phyloP scores from a whole-genome alignment of 2,113 vertebrate genomes.

The Rousettus leschenaultii region DNA sequence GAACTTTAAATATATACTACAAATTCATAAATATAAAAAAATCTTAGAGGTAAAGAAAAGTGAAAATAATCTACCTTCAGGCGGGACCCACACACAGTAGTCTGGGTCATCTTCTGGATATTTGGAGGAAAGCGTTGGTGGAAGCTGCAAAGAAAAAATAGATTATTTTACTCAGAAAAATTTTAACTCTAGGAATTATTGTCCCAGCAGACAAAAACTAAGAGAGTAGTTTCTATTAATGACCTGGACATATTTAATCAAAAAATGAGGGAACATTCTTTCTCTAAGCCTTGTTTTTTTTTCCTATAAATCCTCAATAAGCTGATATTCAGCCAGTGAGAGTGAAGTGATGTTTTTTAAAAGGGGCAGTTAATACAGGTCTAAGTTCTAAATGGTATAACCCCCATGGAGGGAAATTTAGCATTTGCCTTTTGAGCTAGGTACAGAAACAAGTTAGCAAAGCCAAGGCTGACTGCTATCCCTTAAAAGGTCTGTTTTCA shows the following conservation, averaged over 20 bases:
- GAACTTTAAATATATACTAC: slow-evolving; percentile 19
- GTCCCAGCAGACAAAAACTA: not conserved
- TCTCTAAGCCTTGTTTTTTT: not conserved
- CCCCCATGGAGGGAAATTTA: not conserved
- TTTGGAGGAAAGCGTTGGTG: slow-evolving; percentile 79
- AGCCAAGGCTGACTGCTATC: not conserved
- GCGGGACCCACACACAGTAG: slow-evolving; percentile 96
- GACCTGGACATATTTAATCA: not conserved
- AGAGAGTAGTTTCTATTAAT: slow-evolving; percentile 2
- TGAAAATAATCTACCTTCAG: slow-evolving; percentile 86
- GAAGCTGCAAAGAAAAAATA: slow-evolving; percentile 79
- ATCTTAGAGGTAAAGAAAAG: not conserved
- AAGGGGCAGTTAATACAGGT: not conserved
- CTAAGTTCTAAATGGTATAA: not conserved
- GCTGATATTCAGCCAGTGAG: not conserved
- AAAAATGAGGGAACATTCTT: not conserved
- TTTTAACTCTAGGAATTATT: not conserved
- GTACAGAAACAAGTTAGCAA: not conserved
- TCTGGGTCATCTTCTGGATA: slow-evolving; percentile 97
- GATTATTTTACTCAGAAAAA: not conserved
- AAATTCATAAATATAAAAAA: slow-evolving; percentile 3
- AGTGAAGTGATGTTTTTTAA: slow-evolving; percentile 15
- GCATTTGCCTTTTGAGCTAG: not conserved
- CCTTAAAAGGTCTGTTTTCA: not conserved
- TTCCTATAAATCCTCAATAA: not conserved